Conservation (phyloP, 2,888 invertebrate species). For the Diploptera punctata region DNA sequence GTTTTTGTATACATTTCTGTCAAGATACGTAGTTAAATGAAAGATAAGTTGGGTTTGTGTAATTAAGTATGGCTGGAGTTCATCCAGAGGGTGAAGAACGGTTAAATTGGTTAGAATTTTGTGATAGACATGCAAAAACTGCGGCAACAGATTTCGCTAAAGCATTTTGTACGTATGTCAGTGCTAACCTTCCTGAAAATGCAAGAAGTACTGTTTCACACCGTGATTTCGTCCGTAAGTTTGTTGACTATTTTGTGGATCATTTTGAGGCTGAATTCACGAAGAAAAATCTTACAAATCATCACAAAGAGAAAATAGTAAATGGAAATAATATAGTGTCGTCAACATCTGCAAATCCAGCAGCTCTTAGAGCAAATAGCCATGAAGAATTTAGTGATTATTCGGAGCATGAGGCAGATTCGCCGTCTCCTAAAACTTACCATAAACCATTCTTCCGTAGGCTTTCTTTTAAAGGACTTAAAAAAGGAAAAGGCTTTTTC, state of each 20-base stretch:
- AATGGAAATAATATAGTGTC: slow-evolving; percentile 50
- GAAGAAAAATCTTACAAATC: slow-evolving; percentile 44
- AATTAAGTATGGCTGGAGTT: slow-evolving; percentile 36
- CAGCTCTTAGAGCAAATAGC: slow-evolving; percentile 42
- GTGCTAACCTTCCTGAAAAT: slow-evolving; percentile 71
- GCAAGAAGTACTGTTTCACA: slow-evolving; percentile 72
- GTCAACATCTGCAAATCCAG: slow-evolving; percentile 4
- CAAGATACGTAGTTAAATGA: slow-evolving; percentile 1
- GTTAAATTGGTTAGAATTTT: slow-evolving; percentile 76
- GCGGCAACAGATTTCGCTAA: slow-evolving; percentile 90
- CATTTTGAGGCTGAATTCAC: slow-evolving; percentile 84
- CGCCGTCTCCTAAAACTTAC: slow-evolving; percentile 78
- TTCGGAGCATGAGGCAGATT: slow-evolving; percentile 70
- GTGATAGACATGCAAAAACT: slow-evolving; percentile 84
- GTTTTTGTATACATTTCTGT: slow-evolving; percentile 3
- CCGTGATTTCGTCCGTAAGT: slow-evolving; percentile 81
- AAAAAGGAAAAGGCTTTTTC: slow-evolving; percentile 83
- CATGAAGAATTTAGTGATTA: slow-evolving; percentile 62
- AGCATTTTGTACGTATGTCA: slow-evolving; percentile 80
- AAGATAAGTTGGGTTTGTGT: background rate
- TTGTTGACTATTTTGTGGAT: slow-evolving; percentile 82
- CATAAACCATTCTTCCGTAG: slow-evolving; percentile 86
- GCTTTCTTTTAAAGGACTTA: slow-evolving; percentile 87
- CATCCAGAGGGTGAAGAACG: slow-evolving; percentile 37
- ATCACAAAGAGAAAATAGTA: slow-evolving; percentile 56